Evolutionary conservation across 2,888 invertebrate genomes (phyloP), one percentile per base, ranked within the genome.

Genomic region (Leucania comma): DNA sequence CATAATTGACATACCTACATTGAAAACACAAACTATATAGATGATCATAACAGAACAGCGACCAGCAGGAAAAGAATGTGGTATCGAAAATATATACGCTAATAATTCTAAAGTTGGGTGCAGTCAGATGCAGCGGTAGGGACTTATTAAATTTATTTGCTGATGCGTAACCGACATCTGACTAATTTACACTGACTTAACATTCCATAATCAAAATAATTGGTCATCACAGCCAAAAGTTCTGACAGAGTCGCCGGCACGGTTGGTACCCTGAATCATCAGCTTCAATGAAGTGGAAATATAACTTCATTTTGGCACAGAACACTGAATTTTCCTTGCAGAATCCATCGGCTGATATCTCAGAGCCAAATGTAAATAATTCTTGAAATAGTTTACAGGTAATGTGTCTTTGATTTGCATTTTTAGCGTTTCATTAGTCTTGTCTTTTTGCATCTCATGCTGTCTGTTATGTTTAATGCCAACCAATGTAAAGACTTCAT

Each of bases 231-330:
- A 90, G 92, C 93, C 92, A 93, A 93, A 88, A 88, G 86, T 87
- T 89, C 88, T 84, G 88, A 86, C 82, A 85, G 85, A 85, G 82
- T 83, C 75, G 77, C 81, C 80, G 79, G 83, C 75, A 76, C 72
- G 65, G 80, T 81, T 88, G 66, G 80, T 81, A 88, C 87, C 88
- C 88, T 93, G 93, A 93, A 91, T 93, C 93, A 93, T 90, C 86
- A 84, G 80, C 90, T 91, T 92, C 93, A 93, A 95, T 94, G 92
- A 83, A 88, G 89, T 89, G 88, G 91, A 90, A 91, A 94, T 93
- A 93, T 90, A 88, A 89, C 89, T 91, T 91, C 77, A 90, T 92
- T 93, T 94, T 95, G 94, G 94, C 94, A 94, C 91, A 60, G 86
- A 90, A 89, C 85, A 74, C 78, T 81, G 80, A 68, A 83, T 90